These are phyloP conservation scores for Dynastes hyllus DNA, from an alignment of 2,888 invertebrate genomes.

Conservation along the genomic window DNA sequence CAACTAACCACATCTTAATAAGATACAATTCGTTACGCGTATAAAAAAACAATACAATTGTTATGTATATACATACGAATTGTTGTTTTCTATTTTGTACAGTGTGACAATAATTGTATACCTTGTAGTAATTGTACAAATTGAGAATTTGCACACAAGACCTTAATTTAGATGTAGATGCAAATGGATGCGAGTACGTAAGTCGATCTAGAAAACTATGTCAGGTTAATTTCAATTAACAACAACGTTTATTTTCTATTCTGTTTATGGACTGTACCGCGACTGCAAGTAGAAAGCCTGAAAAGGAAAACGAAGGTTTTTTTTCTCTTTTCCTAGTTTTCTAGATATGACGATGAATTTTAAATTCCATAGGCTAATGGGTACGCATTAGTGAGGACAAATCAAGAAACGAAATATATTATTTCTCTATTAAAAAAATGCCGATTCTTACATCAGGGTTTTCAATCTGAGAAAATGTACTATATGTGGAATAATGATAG, in stretches of 20 bases:
- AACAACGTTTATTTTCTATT: conserved; percentile 32
- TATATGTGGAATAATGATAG: no score
- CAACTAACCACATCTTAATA: conserved; percentile 9
- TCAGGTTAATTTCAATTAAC: conserved; percentile 38
- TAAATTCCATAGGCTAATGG: not conserved
- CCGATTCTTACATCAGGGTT: no score
- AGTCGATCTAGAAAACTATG: conserved; percentile 17
- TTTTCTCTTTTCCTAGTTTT: conserved; percentile 28
- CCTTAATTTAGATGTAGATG: conserved; percentile 10
- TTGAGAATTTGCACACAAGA: conserved; percentile 2
- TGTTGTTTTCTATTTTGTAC: conserved; percentile 7
- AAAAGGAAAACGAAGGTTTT: conserved; percentile 30
- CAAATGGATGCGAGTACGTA: not conserved
- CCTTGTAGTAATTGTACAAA: not conserved
- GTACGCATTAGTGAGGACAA: not conserved
- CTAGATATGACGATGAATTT: not conserved
- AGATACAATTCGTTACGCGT: not conserved
- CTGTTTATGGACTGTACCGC: conserved; percentile 25
- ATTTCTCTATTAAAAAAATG: no score
- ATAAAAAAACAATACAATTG: conserved; percentile 27
- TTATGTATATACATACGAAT: not conserved
- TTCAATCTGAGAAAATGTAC: no score
- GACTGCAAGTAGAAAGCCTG: conserved; percentile 16
- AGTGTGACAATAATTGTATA: not conserved
- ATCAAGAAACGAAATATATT: no score